Evolutionary conservation across 1,140 invertebrate species (phyloP), one percentile per base, ranked within the genome.

Genomic region (Penaeus indicus): DNA sequence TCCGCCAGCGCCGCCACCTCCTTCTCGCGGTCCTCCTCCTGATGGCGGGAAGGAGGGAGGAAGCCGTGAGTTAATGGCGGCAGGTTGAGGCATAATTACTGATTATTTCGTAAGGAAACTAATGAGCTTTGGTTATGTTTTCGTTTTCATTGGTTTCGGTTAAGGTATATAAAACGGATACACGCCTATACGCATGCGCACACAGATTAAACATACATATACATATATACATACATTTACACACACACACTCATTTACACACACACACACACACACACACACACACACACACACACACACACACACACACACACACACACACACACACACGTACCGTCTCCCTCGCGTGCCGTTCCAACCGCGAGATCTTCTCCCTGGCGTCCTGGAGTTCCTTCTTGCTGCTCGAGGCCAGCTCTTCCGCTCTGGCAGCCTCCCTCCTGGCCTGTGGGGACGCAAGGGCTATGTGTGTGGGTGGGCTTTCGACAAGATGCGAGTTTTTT

Each of bases 1-100:
- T 88, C 86, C 0, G 67, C 86, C 47, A 88, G 64, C 4, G 54
- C 64, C n/a, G 86, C 69, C 67, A 88, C 86, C 54, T 88, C 86
- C 1, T 64, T 27, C 54, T 88, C 86, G 18, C 79, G 22, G 22
- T 88, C 86, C 22, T 61, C 64, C 16, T 88, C 86, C 86, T 88
- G 54, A 47, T 47, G 47, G 47, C 11, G 11, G 11, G 47, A 13
- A 10, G 7, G 47, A 13, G 47, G 1, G 11, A 10, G 47, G 11
- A 13, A 10, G 11, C 47, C 7, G 7, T 47, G 11, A 47, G 47
- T 7, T 10, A 47, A 47, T 47, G 47, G 47, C 7, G 47, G 11
- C 11, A 13, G 7, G 11, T 47, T 47, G 47, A 10, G 47, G 7
- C 11, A 47, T 47, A 13, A 4, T 4, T 13, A 13, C 47, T 32